A percentile compares a stretch with the other conserved stretches of the same genome.
phyloP scores from a whole-genome alignment of 2,888 invertebrate genomes.

The Halictus quadricinctus region DNA sequence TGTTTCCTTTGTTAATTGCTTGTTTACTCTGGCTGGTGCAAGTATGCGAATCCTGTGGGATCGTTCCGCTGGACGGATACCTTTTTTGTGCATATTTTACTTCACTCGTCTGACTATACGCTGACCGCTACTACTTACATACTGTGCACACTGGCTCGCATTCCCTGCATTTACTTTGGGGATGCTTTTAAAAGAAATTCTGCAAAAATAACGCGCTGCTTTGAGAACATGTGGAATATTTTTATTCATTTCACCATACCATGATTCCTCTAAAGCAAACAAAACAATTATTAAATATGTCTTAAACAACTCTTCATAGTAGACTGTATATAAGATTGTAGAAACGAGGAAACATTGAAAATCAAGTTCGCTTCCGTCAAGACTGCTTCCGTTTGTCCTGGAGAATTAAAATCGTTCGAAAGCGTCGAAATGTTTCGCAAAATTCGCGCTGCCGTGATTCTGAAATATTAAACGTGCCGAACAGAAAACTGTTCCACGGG shows the following conservation, averaged over 20 bases:
- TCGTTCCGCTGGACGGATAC: neutral
- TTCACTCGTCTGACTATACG: neutral
- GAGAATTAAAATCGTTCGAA: neutral
- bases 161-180: neutral
- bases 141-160: neutral
- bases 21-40: neutral
- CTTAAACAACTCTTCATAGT: neutral
- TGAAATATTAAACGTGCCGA: neutral
- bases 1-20: neutral
- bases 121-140: neutral
- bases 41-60: neutral
- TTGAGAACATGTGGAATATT: neutral
- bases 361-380: too few species aligned
- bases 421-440: neutral
- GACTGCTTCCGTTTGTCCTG: neutral
- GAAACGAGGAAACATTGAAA: neutral
- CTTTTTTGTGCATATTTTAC: neutral
- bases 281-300: neutral
- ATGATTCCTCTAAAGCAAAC: neutral
- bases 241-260: neutral
- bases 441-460: neutral
- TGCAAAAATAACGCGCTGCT: neutral
- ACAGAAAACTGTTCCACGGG: neutral
- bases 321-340: neutral
- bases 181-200: neutral